Base-by-base conservation (phyloP, 2,113 vertebrate genomes). In the Hippocampus guttulatus region DNA sequence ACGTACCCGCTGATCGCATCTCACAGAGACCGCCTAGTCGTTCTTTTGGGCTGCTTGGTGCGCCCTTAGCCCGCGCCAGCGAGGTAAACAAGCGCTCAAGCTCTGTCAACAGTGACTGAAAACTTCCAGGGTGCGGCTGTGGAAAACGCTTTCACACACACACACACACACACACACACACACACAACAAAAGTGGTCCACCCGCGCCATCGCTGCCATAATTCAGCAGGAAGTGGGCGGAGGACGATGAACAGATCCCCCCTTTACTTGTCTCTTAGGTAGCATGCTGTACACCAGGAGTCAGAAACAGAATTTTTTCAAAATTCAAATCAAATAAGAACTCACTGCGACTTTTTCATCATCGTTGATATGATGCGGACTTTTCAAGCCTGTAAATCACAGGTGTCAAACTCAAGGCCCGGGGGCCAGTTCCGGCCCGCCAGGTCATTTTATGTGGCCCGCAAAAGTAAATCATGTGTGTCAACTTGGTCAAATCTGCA, bases 91-190 rank as follows among this genome's bases (percentile, higher is more conserved):
- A 81, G 75, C 79, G 18, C 68, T 83, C 80, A 61, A 23, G 73
- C 76, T 88, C 72, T 88, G 88, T 91, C 78, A 84, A 78, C 86
- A 69, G 47, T 88, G 89, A 90, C 84, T 73, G 83, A 90, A 87
- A 81, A 79, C 82, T 82, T 90, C 85, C 88, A 80, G 75, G 82
- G 84, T 82, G 86, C 23, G 73, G 84, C 68, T 69, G 78, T 78
- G 65, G 73, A 75, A 60, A 51, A 80, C 60, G 51, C 18, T 73
- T 20, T 47, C 40, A 55, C 64, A 49, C 70, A 40, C 65, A 69
- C 41, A 11, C 41, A 43, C 41, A 9, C 2, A 3, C 60, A 64
- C 78, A 49, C 45, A 49, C 45, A 77, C 45, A 49, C 14, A 43
- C 41, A 1, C 41, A 43, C 41, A 9, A 9, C 41, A 5, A 38